phyloP scores from a whole-genome alignment of 2,888 invertebrate genomes.

The Dorcus hopei region DNA sequence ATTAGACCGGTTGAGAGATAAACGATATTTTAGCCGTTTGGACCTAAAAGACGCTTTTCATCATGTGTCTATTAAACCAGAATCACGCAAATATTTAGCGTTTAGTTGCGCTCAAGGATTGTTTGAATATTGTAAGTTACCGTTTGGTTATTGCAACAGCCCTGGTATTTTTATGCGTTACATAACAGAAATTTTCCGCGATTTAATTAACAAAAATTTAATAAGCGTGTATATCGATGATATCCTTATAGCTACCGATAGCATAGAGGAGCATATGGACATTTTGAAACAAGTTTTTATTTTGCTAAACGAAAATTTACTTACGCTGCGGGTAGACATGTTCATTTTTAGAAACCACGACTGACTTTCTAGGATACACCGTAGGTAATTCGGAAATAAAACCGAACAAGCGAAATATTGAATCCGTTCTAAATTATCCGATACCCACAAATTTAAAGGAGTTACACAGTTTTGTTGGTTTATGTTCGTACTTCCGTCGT shows the following conservation, averaged over 20 bases:
- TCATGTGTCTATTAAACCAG: conserved; percentile 32
- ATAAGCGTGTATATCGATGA: conserved; percentile 27
- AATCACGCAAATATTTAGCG: conserved; percentile 33
- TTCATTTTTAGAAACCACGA: conserved; percentile 5
- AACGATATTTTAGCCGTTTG: conserved; percentile 33
- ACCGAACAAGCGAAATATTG: conserved; percentile 11
- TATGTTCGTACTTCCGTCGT: conserved; percentile 11
- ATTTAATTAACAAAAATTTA: conserved; percentile 18
- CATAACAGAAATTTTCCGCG: conserved; percentile 25
- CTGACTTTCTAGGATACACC: conserved; percentile 12
- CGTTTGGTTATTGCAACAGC: conserved; percentile 26
- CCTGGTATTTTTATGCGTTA: conserved; percentile 28
- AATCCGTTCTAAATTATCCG: conserved; percentile 5
- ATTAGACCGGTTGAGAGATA: conserved; percentile 21
- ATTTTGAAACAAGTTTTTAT: conserved; percentile 16
- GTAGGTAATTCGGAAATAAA: conserved; percentile 8
- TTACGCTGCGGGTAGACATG: conserved; percentile 22
- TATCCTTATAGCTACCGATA: conserved; percentile 21
- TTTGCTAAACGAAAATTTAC: conserved; percentile 4
- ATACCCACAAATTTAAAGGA: conserved; percentile 7
- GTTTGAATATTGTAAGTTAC: conserved; percentile 30
- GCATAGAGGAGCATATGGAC: conserved; percentile 21
- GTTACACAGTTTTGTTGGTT: conserved; percentile 11
- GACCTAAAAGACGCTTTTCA: conserved; percentile 37
- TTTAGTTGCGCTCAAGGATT: conserved; percentile 31